A percentile compares a stretch with the other conserved stretches of the same genome.
Evolutionary conservation across 2,888 invertebrate species (phyloP).

Genomic region (Anorthoa munda): DNA sequence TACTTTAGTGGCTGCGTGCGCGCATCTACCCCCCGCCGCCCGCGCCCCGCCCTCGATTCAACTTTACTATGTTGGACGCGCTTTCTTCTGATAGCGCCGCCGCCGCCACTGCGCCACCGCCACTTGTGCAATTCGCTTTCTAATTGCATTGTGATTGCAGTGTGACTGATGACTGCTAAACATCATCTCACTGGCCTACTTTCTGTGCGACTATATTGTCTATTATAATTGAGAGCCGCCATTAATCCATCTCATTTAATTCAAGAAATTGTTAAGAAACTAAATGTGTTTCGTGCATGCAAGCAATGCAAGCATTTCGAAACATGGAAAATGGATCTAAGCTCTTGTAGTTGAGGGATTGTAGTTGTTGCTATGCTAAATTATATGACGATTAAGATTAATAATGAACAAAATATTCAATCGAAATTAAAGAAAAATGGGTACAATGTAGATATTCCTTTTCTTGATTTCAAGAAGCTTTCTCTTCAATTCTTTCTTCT

Average conservation of each 20-base stretch:
- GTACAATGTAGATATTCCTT: background rate
- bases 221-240: constrained; percentile 63
- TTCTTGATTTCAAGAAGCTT: background rate
- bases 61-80: constrained; percentile 88
- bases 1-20: constrained; percentile 88
- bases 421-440: background rate
- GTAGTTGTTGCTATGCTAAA: background rate
- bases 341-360: background rate
- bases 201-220: constrained; percentile 76
- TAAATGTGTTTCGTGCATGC: constrained; percentile 39
- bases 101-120: constrained; percentile 73
- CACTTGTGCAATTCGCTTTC: constrained; percentile 90
- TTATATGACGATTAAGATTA: too few species aligned
- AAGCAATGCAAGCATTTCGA: constrained; percentile 32
- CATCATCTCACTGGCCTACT: constrained; percentile 84
- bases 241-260: constrained; percentile 61
- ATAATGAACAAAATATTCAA: background rate
- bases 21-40: constrained; percentile 76
- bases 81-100: constrained; percentile 86
- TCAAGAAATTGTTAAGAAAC: constrained; percentile 62
- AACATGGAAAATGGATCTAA: constrained; percentile 5
- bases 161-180: constrained; percentile 82
- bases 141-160: constrained; percentile 89
- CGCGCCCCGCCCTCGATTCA: constrained; percentile 71
- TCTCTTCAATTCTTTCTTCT: background rate